Percentiles rank a stretch among this genome's conserved stretches.
These are phyloP conservation scores for Danio aesculapii DNA, from an alignment of 2,797 vertebrate genomes.

Conservation along the genomic window DNA sequence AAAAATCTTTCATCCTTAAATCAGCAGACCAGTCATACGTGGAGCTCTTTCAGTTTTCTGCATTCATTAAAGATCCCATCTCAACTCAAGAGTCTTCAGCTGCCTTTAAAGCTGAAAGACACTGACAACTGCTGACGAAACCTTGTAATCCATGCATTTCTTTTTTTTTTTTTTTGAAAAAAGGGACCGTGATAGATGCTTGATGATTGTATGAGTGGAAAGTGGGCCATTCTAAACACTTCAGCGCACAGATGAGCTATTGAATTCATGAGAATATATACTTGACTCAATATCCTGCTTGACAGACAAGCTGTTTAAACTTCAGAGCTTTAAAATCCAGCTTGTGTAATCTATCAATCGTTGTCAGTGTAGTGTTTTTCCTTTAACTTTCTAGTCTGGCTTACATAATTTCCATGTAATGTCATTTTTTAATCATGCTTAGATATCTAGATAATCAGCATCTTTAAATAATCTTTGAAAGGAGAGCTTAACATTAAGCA, in stretches of 20 bases:
- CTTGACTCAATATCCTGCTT: background rate
- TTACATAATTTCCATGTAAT: no score
- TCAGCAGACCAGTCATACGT: background rate
- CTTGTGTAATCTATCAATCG: no score
- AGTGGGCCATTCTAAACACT: background rate
- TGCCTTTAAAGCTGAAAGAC: background rate
- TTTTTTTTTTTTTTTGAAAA: no score
- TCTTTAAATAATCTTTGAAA: no score
- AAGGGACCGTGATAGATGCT: background rate
- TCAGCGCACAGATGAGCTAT: background rate
- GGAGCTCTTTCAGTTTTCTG: background rate
- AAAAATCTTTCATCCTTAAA: conserved; percentile 25
- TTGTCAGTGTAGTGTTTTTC: no score
- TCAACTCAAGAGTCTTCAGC: conserved; percentile 17
- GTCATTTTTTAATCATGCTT: no score
- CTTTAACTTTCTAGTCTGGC: no score
- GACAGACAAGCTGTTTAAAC: background rate
- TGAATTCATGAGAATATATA: background rate
- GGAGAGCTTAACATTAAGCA: no score
- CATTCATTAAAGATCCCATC: conserved; percentile 24
- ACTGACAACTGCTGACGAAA: background rate
- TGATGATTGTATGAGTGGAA: background rate
- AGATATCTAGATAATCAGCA: no score
- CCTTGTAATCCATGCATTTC: background rate
- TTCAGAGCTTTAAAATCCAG: background rate